phyloP scores from a whole-genome alignment of 2,888 invertebrate genomes.

The Alcis repandata region DNA sequence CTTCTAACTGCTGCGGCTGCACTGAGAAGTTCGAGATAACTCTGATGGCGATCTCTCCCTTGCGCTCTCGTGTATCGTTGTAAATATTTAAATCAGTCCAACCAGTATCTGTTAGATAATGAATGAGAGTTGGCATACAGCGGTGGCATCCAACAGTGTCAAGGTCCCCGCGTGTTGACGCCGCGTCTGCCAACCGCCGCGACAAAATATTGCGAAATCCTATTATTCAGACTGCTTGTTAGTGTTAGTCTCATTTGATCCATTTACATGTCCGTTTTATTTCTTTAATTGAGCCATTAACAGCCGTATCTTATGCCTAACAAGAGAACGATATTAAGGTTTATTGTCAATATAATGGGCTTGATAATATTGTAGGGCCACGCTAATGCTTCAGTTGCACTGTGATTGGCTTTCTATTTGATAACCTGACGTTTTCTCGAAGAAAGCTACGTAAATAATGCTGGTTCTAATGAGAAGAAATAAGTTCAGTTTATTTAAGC shows the following conservation, averaged over 20 bases:
- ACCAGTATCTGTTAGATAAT: slow-evolving; percentile 49
- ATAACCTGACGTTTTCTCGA: not conserved
- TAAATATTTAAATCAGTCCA: slow-evolving; percentile 30
- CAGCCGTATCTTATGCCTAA: not conserved
- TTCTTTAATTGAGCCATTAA: not conserved
- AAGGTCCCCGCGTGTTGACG: slow-evolving; percentile 64
- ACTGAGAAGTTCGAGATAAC: not conserved
- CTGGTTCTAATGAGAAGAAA: not conserved
- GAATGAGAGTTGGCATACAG: slow-evolving; percentile 76
- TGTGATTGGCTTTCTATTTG: slow-evolving; percentile 13
- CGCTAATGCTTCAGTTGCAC: slow-evolving; percentile 10
- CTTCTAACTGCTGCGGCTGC: too few relatives aligned
- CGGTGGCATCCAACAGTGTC: slow-evolving; percentile 68
- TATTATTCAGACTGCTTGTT: slow-evolving; percentile 25
- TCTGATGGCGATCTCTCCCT: not conserved
- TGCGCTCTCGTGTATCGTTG: slow-evolving; percentile 13
- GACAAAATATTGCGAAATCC: slow-evolving; percentile 49
- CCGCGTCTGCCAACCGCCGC: slow-evolving; percentile 59
- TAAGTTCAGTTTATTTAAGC: not conserved
- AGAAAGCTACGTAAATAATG: slow-evolving; percentile 7
- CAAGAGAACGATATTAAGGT: slow-evolving; percentile 15
- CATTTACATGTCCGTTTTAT: not conserved
- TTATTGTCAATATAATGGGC: slow-evolving; percentile 22
- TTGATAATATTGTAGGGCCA: not conserved
- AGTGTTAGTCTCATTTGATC: not conserved